Base-by-base conservation (phyloP, 2,113 vertebrate genomes). In the Crotalus helleri region DNA sequence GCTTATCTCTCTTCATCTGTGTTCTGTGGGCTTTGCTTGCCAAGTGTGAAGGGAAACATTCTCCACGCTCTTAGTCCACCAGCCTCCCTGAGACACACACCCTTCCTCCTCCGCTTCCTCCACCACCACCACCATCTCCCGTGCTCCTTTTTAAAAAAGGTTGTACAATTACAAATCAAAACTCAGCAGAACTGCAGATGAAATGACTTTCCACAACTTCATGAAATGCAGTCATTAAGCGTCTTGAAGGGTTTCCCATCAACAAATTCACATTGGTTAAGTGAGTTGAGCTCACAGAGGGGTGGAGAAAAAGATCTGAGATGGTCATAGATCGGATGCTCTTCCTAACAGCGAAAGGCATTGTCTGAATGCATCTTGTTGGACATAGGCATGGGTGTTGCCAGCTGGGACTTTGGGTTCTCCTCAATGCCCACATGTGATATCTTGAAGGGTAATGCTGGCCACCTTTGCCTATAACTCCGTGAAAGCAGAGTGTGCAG, bases 31-130 rank as follows among this genome's bases (percentile, higher is more conserved):
- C 97, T 97, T 94, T 96, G 95, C 97, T 97, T 96, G 97, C 96
- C 97, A 97, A 97, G 97, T 96, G 96, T 97, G 97, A 97, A 97
- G 96, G 97, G 97, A 98, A 98, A 98, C 97, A 97, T 95, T 97
- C 97, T 97, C 97, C 94, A 96, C 96, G 95, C 97, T 95, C 93
- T 96, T 88, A 96, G 95, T 96, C 97, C 96, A 94, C 96, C 97
- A 97, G 97, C 97, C 96, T 96, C 94, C 96, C 97, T 97, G 96
- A 98, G 96, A 98, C 24, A 8, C 58, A 2, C 21, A 13, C 49
- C 0, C 85, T 5, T 53, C 51, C 87, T 90, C 51, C 29, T 5
- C 49, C 17, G 39, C 39, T 39, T 46, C 33, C 3, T 4, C 9
- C 9, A 21, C 57, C 57, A 12, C 59, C 26, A 13, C 53, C 49